Evolutionary conservation across 2,888 invertebrate species (phyloP), one percentile per base, ranked within the genome.

Genomic region (Idaea biselata): DNA sequence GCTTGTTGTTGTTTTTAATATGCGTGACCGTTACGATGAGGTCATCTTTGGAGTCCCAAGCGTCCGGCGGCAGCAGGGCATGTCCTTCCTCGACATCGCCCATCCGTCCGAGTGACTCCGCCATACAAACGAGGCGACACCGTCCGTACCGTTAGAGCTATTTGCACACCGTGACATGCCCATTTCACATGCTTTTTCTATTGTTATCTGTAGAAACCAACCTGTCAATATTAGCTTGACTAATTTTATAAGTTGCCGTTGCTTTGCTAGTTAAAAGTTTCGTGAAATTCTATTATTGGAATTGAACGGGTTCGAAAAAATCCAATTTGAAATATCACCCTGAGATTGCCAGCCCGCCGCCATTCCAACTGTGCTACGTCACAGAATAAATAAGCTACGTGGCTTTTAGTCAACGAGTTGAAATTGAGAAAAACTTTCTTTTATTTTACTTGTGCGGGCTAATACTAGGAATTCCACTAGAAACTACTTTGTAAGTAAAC

Each of bases 11-110:
- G 44, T 44, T 44, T 11, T 44, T 8, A 44, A 44, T 44, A 44
- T 44, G 44, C 44, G 44, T 44, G 44, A 44, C 44, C 44, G 44
- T 44, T 44, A 44, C 44, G 44, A 44, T 44, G 44, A 44, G 44
- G 44, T 44, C 44, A 44, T 44, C 8, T 44, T 44, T 44, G 44
- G 44, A 44, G 44, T 44, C 44, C 44, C 44, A 44, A 44, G 44
- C 44, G 44, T 44, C 44, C 44, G 44, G 44, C 44, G 11, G 33
- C 33, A 7, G 44, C 44, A 44, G 44, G 44, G 44, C 14, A 44
- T 44, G 44, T 44, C 44, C 44, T 44, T 44, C 44, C 44, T 44
- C 44, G 44, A 44, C 44, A 44, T 44, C 44, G 44, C 44, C 44
- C 44, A 44, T 44, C 44, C 44, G 44, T 44, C 44, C 44, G 14